Base-by-base conservation (phyloP, 2,113 vertebrate genomes). In the Pardalotus punctatus region DNA sequence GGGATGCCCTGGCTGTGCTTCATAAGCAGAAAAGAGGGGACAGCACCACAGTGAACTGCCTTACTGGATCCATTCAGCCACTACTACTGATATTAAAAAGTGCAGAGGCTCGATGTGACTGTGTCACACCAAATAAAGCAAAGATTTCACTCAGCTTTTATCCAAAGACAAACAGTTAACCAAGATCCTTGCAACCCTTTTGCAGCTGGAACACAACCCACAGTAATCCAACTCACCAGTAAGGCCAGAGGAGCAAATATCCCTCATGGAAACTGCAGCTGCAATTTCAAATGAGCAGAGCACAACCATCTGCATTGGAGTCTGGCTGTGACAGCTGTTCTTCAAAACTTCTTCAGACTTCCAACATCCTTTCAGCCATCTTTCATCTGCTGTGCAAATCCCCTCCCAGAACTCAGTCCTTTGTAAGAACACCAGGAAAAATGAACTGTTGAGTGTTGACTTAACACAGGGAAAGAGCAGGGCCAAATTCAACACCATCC, bases 391-490 rank as follows among this genome's bases (percentile, higher is more conserved):
- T 4, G 1, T 48, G 47, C 57, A 74, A 86, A 94, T 56, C 48
- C 31, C 33, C 53, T 86, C 51, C 38, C 48, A 56, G 71, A 72
- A 40, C 40, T 56, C 53, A 71, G 20, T 12, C 43, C 42, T 14
- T 48, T 31, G 31, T 24, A 67, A 65, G 64, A 76, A 56, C 1
- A 1, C 11, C 71, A 83, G 40, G 23, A 69, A 61, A 88, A 88
- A 56, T 11, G 11, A 86, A 47, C 38, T 17, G 27, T 12, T 0
- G 1, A 61, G 58, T 6, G 0, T 20, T 2, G 1, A 29, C 27
- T 56, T 18, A 33, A 40, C 3, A 6, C 1, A 0, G 27, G 48
- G 45, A 29, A 69, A 51, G 40, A 76, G 12, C 1, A 0, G 10
- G 10, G 35, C 48, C 67, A 54, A 76, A 33, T 56, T 62, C 70